Base-by-base conservation (phyloP, 2,113 vertebrate species). In the Budorcas taxicolor region DNA sequence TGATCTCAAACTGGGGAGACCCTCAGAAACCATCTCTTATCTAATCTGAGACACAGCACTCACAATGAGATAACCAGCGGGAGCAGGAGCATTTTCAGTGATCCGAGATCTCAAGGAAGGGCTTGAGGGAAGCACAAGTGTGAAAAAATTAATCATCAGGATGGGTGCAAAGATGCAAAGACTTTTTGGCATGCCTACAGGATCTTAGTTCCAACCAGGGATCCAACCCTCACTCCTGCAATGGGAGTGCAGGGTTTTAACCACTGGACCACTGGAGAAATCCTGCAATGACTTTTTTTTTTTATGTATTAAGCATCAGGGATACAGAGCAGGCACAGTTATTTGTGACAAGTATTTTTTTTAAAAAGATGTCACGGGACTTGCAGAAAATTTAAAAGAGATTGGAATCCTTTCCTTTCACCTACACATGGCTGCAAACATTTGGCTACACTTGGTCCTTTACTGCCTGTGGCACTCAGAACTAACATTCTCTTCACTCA, bases 141-240 rank as follows among this genome's bases (percentile, higher is more conserved):
- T 14, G 19, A 50, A 25, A 36, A 58, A 78, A 47, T 85, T 16
- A 47, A 81, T n/a, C 23, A 3, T 3, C 2, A 27, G n/a, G 50
- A 5, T 33, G 3, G 62, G 50, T 36, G 10, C 19, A 29, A 33
- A 15, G 14, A 23, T 47, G 25, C 21, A 4, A 0, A 5, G 15
- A 55, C 15, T 43, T 76, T 76, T 6, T 7, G 23, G 71, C 12
- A 43, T 76, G 71, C 23, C 71, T 76, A 36, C 71, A 43, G 1
- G 11, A 27, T 43, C 71, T 43, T 76, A 76, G 71, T 76, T 27
- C 36, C 36, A 43, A 43, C 36, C 36, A 43, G 36, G 36, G 12
- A 14, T 27, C 21, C 71, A 76, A 43, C 6, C 23, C 71, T 43
- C 36, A 76, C 71, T 27, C 36, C 23, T 14, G 21, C 71, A 76